Evolutionary conservation across 2,113 vertebrate species (phyloP).

Genomic region (Gopherus flavomarginatus): DNA sequence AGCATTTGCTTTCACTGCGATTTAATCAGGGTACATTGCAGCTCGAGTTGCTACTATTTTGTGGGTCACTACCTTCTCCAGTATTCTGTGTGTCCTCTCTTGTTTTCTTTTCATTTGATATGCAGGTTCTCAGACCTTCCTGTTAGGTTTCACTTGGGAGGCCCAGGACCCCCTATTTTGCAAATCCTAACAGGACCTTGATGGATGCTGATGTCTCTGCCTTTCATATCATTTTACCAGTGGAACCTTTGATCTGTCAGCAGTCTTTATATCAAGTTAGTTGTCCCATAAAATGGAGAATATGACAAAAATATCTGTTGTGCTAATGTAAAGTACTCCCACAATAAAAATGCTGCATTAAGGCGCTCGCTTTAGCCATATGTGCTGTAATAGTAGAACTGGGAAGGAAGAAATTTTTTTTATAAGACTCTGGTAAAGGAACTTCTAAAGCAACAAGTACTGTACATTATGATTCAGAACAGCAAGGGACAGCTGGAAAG

Average conservation of each 20-base stretch:
- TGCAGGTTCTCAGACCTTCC: conserved; percentile 77
- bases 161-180: conserved; percentile 85
- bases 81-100: conserved; percentile 80
- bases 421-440: conserved; percentile 72
- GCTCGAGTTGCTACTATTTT: conserved; percentile 74
- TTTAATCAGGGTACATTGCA: conserved; percentile 66
- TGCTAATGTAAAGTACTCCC: not conserved
- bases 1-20: conserved; percentile 47
- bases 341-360: conserved; percentile 37
- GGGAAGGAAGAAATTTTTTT: conserved; percentile 75
- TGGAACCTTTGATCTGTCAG: conserved; percentile 89
- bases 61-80: conserved; percentile 79
- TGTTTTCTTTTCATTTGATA: conserved; percentile 80
- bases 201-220: conserved; percentile 90
- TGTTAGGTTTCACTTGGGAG: conserved; percentile 88
- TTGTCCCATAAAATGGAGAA: conserved; percentile 82
- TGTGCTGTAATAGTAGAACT: conserved; percentile 78
- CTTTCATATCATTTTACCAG: conserved; percentile 91
- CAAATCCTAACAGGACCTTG: conserved; percentile 90
- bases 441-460: conserved; percentile 80
- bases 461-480: conserved; percentile 80
- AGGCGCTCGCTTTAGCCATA: conserved; percentile 62
- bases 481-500: conserved; percentile 88
- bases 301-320: conserved; percentile 66
- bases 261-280: conserved; percentile 81